Conservation (phyloP, 2,113 vertebrate species). For the Tricholaema leucomelas region DNA sequence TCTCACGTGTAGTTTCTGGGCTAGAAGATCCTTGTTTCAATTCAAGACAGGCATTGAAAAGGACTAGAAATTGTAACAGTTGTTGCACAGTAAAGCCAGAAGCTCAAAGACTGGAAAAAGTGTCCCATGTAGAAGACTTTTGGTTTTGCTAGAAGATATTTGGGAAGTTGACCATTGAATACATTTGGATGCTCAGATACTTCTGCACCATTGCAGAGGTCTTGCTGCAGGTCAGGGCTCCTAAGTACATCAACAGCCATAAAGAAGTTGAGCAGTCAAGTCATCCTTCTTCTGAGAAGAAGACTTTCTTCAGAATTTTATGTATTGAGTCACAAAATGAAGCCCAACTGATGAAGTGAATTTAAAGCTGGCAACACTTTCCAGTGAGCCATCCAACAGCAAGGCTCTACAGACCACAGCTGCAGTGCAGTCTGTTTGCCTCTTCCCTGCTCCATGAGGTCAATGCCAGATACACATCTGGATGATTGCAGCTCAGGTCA, state of each 20-base stretch:
- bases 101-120: neutral
- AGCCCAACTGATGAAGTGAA: neutral
- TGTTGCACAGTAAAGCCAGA: neutral
- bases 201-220: neutral
- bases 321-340: accelerated
- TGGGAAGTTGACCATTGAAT: neutral
- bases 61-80: neutral
- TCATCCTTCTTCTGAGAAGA: neutral
- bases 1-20: neutral
- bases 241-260: neutral
- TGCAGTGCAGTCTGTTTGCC: neutral
- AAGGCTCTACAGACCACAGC: neutral
- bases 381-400: accelerated
- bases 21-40: neutral
- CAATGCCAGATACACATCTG: neutral
- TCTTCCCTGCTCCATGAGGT: neutral
- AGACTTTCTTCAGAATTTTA: neutral
- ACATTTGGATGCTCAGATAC: neutral
- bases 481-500: neutral
- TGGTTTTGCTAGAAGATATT: neutral
- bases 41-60: neutral
- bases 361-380: neutral
- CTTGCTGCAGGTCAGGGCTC: neutral
- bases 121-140: neutral
- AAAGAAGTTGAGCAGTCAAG: neutral